Evolutionary conservation across 2,888 invertebrate genomes (phyloP).

Genomic region (Dicranocentrus wangi): DNA sequence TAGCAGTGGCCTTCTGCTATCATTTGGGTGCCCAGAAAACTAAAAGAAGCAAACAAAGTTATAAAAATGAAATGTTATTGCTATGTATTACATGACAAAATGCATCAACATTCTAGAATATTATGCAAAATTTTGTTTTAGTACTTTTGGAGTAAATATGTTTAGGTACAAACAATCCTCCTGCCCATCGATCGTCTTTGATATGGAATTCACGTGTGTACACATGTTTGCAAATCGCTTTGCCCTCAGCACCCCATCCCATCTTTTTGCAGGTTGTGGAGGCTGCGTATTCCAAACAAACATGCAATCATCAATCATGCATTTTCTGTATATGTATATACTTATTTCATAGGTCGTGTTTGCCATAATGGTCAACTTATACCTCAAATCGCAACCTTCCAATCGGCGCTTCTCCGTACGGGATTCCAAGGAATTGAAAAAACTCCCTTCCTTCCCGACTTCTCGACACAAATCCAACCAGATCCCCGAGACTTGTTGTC

Average conservation of each 20-base stretch:
- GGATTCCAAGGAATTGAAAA: constrained; percentile 55
- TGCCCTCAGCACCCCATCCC: constrained; percentile 61
- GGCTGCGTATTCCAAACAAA: no score
- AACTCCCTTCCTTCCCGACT: constrained; percentile 52
- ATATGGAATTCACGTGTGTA: constrained; percentile 65
- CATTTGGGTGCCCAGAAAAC: constrained; percentile 2
- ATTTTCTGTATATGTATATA: not conserved
- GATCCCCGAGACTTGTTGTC: constrained; percentile 26
- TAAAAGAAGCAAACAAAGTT: not conserved
- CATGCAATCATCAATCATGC: not conserved
- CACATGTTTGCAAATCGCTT: constrained; percentile 63
- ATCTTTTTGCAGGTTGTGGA: constrained; percentile 59
- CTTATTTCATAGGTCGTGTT: not conserved
- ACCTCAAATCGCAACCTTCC: constrained; percentile 55
- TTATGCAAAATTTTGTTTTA: not conserved
- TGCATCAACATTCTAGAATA: no score
- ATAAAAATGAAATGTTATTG: no score
- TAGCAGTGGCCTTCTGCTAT: constrained; percentile 30
- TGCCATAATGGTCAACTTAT: not conserved
- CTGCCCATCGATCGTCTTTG: constrained; percentile 50
- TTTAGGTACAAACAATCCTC: constrained; percentile 70
- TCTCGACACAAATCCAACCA: constrained; percentile 46
- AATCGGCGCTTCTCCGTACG: constrained; percentile 37
- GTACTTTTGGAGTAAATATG: constrained; percentile 65
- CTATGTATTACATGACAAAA: no score